Evolutionary conservation across 2,113 vertebrate species (phyloP).

Genomic region (Sitta europaea): DNA sequence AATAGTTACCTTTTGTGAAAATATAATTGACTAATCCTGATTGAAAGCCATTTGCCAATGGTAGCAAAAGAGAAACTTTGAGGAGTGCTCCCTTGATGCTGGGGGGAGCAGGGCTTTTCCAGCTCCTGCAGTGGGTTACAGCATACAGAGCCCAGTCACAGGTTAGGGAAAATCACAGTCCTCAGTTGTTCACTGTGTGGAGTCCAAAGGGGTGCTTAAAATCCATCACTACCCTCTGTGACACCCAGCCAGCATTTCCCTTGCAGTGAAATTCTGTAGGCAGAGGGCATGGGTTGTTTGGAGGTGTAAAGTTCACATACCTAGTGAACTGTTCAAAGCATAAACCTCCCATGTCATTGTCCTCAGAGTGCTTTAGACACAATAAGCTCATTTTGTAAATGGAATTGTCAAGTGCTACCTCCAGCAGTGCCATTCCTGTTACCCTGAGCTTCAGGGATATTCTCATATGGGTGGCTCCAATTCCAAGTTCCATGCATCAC

Average conservation of each 20-base stretch:
- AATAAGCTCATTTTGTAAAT: neutral
- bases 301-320: neutral
- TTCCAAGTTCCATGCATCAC: neutral
- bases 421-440: neutral
- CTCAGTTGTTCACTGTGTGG: neutral
- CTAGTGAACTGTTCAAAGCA: neutral
- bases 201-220: neutral
- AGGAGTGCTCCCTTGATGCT: neutral
- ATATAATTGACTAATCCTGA: neutral
- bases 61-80: neutral
- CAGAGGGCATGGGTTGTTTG: neutral
- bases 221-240: neutral
- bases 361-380: neutral
- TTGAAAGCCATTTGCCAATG: neutral
- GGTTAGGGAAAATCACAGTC: neutral
- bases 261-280: neutral
- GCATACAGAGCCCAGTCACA: rapidly evolving
- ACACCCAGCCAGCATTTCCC: neutral
- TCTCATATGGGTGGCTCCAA: neutral
- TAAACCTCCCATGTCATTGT: neutral
- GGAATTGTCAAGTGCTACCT: neutral
- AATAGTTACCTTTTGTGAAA: neutral
- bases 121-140: neutral
- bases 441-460: neutral
- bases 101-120: neutral